Conservation (phyloP, 2,797 vertebrate genomes). For the Benthosema pterotum region DNA sequence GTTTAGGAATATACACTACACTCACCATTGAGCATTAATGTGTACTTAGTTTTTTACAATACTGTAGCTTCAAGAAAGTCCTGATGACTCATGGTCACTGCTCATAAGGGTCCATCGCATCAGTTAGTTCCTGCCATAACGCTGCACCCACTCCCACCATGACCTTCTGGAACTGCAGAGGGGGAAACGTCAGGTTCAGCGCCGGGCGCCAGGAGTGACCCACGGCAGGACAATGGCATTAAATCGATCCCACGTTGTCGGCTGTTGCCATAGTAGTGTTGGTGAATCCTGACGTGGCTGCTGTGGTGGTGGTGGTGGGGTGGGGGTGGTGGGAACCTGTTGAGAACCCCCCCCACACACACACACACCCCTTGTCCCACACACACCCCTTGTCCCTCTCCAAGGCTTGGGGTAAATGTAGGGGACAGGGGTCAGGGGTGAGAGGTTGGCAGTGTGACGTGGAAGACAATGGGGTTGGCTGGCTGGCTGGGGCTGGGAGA, state of each 20-base stretch:
- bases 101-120: too few relatives aligned
- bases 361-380: too few relatives aligned
- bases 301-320: slow-evolving; percentile 21
- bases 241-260: slow-evolving; percentile 54
- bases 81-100: too few relatives aligned
- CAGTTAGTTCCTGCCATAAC: too few relatives aligned
- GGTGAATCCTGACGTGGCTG: slow-evolving; percentile 48
- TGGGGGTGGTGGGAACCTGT: slow-evolving; percentile 34
- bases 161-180: slow-evolving; percentile 15
- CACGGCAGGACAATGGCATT: slow-evolving; percentile 56
- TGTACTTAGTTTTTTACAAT: slow-evolving; percentile 9
- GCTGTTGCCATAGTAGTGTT: slow-evolving; percentile 66
- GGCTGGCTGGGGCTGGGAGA: slow-evolving; percentile 30
- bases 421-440: slow-evolving; percentile 73
- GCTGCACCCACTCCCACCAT: not conserved
- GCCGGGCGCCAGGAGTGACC: slow-evolving; percentile 15
- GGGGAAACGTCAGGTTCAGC: slow-evolving; percentile 50
- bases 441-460: slow-evolving; percentile 69
- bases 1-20: not conserved
- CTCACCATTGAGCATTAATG: too few relatives aligned
- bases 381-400: too few relatives aligned
- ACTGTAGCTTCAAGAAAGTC: too few relatives aligned
- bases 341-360: slow-evolving; percentile 12
- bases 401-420: slow-evolving; percentile 54
- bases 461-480: slow-evolving; percentile 57